Base-by-base conservation (phyloP, 2,113 vertebrate species). In the Synchiropus splendidus region DNA sequence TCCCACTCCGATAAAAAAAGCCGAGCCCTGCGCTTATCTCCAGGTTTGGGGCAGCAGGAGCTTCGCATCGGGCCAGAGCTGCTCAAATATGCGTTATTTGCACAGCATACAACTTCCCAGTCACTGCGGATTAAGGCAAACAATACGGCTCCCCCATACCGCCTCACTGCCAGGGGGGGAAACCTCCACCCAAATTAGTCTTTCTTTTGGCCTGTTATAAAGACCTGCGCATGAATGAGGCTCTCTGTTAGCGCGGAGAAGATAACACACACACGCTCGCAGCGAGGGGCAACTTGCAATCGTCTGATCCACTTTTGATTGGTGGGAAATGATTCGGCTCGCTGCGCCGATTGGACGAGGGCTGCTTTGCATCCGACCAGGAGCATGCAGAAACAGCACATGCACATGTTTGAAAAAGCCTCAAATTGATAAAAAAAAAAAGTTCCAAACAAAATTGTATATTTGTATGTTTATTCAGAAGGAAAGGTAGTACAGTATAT, bases 21-120 rank as follows among this genome's bases (percentile, higher is more conserved):
- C 52, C 63, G 61, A 65, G 59, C 66, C 59, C 45, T 48, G 43
- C 55, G 59, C 75, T 80, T 80, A 83, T 80, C 80, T 80, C 66
- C 74, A 70, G 50, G 64, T 70, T 75, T 67, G 64, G 67, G 60
- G 70, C 68, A 68, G 62, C 73, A 69, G 75, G 70, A 63, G 70
- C 69, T 81, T 78, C 74, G 64, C 72, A 72, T 61, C 50, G 12
- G 51, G 54, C 51, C 63, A 54, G 74, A 61, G 64, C 76, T 78
- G 58, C 79, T 78, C 67, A 85, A 80, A 85, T 77, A 81, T 78
- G 76, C 74, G 51, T 46, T 80, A 80, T 83, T 80, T 85, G 78
- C 76, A 76, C 75, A 77, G 65, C 55, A 75, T 80, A 82, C 76
- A 80, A 80, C 79, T 82, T 82, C 76, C 78, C 76, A 82, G 80